Evolutionary conservation across 2,888 invertebrate genomes (phyloP).

Genomic region (Drosophila dives): DNA sequence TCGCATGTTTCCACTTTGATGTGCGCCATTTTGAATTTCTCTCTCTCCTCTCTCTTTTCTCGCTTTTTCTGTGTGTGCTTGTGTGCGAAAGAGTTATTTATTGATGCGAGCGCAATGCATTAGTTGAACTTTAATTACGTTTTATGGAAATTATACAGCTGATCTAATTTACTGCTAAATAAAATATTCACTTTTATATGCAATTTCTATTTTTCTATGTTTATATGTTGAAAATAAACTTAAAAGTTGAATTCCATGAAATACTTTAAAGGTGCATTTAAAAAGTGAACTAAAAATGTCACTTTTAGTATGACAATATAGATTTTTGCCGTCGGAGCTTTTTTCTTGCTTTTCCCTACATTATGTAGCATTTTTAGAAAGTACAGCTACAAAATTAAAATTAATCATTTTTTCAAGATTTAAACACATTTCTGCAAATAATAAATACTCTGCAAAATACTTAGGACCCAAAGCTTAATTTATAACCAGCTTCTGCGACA

Average conservation of each 20-base stretch:
- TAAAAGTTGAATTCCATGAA: not conserved
- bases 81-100: conserved; percentile 58
- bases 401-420: not conserved
- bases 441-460: not conserved
- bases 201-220: not conserved
- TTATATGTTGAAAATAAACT: not conserved
- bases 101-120: conserved; percentile 38
- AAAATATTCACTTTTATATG: not conserved
- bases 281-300: not conserved
- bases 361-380: not conserved
- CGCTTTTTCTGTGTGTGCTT: not conserved
- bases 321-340: not conserved
- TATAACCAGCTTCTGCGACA: conserved; percentile 2
- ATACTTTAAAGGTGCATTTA: not conserved
- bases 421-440: not conserved
- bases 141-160: conserved; percentile 49
- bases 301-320: not conserved
- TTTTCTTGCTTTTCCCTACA: not conserved
- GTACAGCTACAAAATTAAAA: not conserved
- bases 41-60: conserved; percentile 19
- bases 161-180: conserved; percentile 38
- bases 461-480: not conserved
- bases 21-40: conserved; percentile 73
- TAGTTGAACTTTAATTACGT: conserved; percentile 46
- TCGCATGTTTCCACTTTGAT: conserved; percentile 70